Percentiles rank a stretch among this genome's conserved stretches.
Evolutionary conservation across 1,140 invertebrate species (phyloP).

Genomic region (Nylanderia fulva): DNA sequence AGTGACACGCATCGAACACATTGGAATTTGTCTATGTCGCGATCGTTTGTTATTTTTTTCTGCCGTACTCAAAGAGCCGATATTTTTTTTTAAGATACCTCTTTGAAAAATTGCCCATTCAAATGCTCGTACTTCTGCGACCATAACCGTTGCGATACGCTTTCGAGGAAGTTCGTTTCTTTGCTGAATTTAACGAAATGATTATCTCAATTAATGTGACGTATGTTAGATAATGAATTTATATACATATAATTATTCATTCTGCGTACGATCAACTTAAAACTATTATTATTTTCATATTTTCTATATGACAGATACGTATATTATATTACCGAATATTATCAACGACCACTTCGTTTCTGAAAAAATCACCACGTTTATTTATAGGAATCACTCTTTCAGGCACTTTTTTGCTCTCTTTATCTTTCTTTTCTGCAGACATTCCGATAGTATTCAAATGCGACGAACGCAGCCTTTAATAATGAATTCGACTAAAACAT

Average conservation of each 20-base stretch:
- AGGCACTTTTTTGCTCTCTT: conserved; percentile 51
- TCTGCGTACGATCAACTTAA: neutral
- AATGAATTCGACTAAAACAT: conserved; percentile 12
- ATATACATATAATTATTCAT: neutral
- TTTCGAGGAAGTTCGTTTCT: conserved; percentile 77
- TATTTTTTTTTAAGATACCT: conserved; percentile 68
- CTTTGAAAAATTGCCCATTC: conserved; percentile 76
- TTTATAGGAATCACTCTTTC: conserved; percentile 38
- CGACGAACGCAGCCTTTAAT: neutral
- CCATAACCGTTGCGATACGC: conserved; percentile 74
- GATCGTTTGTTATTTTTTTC: neutral
- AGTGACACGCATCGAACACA: conserved; percentile 57
- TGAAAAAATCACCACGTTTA: conserved; percentile 22
- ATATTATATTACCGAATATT: conserved; percentile 73
- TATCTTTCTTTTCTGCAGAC: conserved; percentile 53
- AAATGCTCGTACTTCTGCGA: conserved; percentile 75
- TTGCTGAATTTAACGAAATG: conserved; percentile 74
- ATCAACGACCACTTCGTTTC: conserved; percentile 65
- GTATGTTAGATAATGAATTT: neutral
- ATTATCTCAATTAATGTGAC: neutral
- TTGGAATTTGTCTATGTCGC: conserved; percentile 62
- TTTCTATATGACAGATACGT: neutral
- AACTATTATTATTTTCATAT: neutral
- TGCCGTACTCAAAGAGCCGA: neutral
- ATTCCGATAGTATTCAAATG: conserved; percentile 42